phyloP scores from a whole-genome alignment of 2,113 vertebrate genomes.

The Hydropotes inermis region DNA sequence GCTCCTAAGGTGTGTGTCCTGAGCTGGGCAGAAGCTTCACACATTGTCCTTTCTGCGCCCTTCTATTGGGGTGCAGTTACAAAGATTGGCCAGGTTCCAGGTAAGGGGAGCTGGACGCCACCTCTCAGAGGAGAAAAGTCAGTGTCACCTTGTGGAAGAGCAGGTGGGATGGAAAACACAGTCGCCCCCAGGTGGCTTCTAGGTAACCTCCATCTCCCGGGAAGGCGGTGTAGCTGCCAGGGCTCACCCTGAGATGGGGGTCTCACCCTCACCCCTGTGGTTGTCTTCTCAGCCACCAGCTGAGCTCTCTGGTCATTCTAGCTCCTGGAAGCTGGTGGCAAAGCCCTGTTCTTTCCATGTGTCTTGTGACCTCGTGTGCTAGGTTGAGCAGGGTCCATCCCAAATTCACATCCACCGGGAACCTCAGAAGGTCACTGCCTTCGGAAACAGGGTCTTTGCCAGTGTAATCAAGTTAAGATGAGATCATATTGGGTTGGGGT shows the following conservation, averaged over 20 bases:
- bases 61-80: neutral
- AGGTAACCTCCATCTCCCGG: neutral
- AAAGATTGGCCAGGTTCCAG: neutral
- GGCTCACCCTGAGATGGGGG: accelerated
- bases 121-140: neutral
- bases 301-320: too few relatives aligned
- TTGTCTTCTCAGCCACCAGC: neutral
- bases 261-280: neutral
- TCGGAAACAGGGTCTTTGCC: neutral
- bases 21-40: neutral
- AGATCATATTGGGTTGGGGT: accelerated
- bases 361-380: neutral
- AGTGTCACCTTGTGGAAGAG: too few relatives aligned
- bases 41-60: neutral
- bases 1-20: neutral
- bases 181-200: neutral
- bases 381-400: neutral
- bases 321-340: neutral
- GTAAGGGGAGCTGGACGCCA: too few relatives aligned
- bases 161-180: neutral
- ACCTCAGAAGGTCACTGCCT: neutral
- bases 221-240: neutral
- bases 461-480: neutral
- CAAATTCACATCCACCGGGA: neutral
- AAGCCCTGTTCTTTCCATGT: neutral